These are phyloP conservation scores for Holacanthus passer DNA, from an alignment of 2,113 vertebrate species.

Conservation along the genomic window DNA sequence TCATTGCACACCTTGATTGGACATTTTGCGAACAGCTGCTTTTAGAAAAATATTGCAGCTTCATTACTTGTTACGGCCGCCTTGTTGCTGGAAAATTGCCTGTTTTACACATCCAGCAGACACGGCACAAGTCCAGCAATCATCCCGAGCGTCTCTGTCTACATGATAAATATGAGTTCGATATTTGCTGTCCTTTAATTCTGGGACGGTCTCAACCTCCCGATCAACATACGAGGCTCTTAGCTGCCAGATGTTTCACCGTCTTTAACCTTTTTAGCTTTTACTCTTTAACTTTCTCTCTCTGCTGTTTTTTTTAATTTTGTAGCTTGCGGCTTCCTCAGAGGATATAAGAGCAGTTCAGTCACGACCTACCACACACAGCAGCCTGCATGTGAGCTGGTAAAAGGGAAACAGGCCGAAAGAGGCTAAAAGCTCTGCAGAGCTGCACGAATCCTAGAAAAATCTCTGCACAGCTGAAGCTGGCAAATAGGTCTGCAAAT, in stretches of 20 bases:
- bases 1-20: constrained; percentile 88
- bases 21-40: constrained; percentile 84
- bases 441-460: too few relatives aligned
- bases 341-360: background rate
- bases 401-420: background rate
- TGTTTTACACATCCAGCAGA: background rate
- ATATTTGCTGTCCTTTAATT: background rate
- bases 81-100: background rate
- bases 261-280: background rate
- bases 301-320: background rate
- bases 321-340: background rate
- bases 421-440: background rate
- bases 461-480: background rate
- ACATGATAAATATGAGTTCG: background rate
- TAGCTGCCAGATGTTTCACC: background rate
- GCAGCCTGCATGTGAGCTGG: background rate
- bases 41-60: constrained; percentile 80
- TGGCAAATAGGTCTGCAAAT: background rate
- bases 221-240: too few relatives aligned
- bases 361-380: background rate
- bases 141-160: background rate
- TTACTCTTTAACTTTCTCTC: background rate
- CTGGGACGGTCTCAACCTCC: background rate
- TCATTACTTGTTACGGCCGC: background rate
- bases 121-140: background rate